Conservation (phyloP, 2,113 vertebrate species). For the Acinonyx jubatus region DNA sequence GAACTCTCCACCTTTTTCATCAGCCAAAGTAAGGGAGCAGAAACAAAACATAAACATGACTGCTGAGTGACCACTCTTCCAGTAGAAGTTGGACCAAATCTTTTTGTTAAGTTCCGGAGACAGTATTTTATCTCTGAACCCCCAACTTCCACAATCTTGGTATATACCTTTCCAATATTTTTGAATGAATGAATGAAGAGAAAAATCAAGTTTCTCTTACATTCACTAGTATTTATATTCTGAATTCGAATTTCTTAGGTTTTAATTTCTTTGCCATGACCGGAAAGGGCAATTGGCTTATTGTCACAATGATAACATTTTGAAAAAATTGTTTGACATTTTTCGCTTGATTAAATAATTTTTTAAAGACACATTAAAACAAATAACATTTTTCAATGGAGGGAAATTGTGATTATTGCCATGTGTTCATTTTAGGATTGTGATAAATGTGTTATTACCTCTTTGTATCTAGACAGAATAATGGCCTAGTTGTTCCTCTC, state of each 20-base stretch:
- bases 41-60: neutral
- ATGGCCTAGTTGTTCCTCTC: neutral
- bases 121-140: neutral
- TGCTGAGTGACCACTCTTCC: neutral
- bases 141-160: neutral
- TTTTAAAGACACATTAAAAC: neutral
- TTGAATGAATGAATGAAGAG: neutral
- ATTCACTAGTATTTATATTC: neutral
- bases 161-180: neutral
- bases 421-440: neutral
- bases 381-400: neutral
- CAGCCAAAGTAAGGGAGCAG: neutral
- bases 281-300: neutral
- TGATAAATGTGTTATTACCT: conserved; percentile 33
- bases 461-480: neutral
- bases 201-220: neutral
- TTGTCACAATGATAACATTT: neutral
- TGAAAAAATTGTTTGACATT: neutral
- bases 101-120: neutral
- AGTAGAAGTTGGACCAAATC: neutral
- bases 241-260: neutral
- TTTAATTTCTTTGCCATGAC: neutral
- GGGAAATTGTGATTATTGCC: neutral
- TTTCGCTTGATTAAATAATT: neutral
- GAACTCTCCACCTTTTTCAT: neutral